Base-by-base conservation (phyloP, 2,888 invertebrate genomes). In the Acrobasis suavella region DNA sequence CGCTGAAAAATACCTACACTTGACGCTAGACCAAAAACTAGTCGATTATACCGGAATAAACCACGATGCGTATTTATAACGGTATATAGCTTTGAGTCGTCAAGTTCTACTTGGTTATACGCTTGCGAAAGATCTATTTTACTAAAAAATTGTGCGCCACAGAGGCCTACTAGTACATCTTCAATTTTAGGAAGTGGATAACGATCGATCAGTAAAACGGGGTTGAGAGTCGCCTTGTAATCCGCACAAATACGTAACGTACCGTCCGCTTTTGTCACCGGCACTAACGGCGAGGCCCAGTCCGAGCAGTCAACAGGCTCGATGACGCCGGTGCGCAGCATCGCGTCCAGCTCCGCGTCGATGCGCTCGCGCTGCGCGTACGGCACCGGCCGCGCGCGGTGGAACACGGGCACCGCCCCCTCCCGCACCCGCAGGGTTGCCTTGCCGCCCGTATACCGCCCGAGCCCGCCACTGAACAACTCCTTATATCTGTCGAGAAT, bases 221-320 rank as follows among this genome's bases (percentile, higher is more conserved):
- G 62, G 52, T 72, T 71, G 0, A 73, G 9, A 1, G 72, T 72
- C 16, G 64, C 65, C 63, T 74, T 73, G 51, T 68, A 76, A 17
- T 73, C 74, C 2, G 71, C 75, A 64, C 73, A 74, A 16, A 72
- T 16, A 0, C 72, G 50, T 8, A 72, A 17, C 3, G 58, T 54
- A 9, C 74, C 75, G 37, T 73, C 72, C 0, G 69, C 58, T 52
- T 76, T 75, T 6, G 38, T 50, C 6, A 72, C 72, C 12, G 67
- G 65, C 6, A 71, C 70, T 54, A 72, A 22, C 0, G 71, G 72
- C 9, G 72, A 63, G 3, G 72, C 72, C 72, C 72, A 74, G 62
- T 74, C 73, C 12, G 49, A 49, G n/a, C 14, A 49, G 14, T 49
- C 49, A 15, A 49, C 49, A 15, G 49, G 49, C n/a, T 49, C 15